Base-by-base conservation (phyloP, 1,140 invertebrate species). In the Cotesia glomerata region DNA sequence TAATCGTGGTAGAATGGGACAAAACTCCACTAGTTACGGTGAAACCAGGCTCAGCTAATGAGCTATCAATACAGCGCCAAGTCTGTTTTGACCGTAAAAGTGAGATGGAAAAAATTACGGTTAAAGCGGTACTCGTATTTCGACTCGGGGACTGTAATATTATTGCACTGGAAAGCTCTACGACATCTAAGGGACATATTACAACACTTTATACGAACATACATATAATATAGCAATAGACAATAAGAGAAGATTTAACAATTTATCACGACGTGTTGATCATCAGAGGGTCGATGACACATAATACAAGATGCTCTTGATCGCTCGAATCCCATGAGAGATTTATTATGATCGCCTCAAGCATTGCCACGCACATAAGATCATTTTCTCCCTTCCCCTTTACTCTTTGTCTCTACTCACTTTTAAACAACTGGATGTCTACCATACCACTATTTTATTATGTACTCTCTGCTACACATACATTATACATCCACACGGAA, bases 341-440 rank as follows among this genome's bases (percentile, higher is more conserved):
- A 72, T 66, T 72, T 72, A 45, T 45, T 45, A 66, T 59, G 70
- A 72, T 72, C 32, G 63, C 70, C 63, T 16, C 3, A 18, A 64
- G 65, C 65, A 67, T 67, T 67, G 70, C 62, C 63, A 72, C 52
- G 70, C 70, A 72, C 62, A 66, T 56, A 51, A 59, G 61, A 64
- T 51, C 39, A 45, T 45, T 45, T 11, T 45, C 39, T 9, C 39
- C 11, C 39, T 8, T 11, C 11, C 5, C 11, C 39, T 45, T 8
- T 45, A 26, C 5, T 45, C 39, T 45, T 11, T 45, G 7, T 5
- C 39, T 45, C 34, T 71, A 26, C 49, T 39, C 70, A 66, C 70
- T 45, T 72, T 39, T 14, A 59, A 52, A 64, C 49, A 35, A 59
- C 52, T 63, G 63, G 59, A 72, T 72, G 70, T 64, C 36, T 49